Base-by-base conservation (phyloP, 2,113 vertebrate species). In the Gasterosteus nipponicus region DNA sequence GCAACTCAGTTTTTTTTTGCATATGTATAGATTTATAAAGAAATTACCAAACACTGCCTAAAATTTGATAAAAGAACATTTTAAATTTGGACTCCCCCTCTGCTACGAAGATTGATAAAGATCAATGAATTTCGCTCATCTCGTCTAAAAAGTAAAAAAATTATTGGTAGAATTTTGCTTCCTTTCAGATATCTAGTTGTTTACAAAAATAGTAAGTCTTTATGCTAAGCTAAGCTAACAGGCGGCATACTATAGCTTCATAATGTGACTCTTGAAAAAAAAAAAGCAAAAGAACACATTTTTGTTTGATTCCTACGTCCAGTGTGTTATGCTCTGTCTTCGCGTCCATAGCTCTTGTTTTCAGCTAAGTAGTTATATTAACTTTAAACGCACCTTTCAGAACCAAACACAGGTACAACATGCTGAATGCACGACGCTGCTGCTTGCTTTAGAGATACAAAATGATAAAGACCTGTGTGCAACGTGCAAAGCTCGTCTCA, bases 401-500 rank as follows among this genome's bases (percentile, higher is more conserved):
- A 70, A 51, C 51, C 85, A 44, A 85, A 84, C 57, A 77, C 10
- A 31, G 18, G 11, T 38, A 16, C n/a, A 33, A 33, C 6, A 9
- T 42, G 66, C 51, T 39, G 53, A 12, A 42, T 0, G 7, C 18
- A 29, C 54, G 44, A 51, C 44, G 7, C 2, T 47, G 70, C 61
- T 39, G 69, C 22, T 59, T 0, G 46, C 73, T 59, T 18, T 51
- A 61, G 10, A 38, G 72, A 65, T 61, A 26, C 73, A 38, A 33
- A 26, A 2, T 15, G 76, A 69, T 57, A 51, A 69, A 62, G 60
- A 42, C 58, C 64, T 26, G 68, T 31, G 68, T 80, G 73, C 65
- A 70, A 71, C 72, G 81, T 53, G 67, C 76, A 35, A 9, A 53
- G 69, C 73, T 82, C 3, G 16, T 66, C 57, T 79, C 51, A 63